Evolutionary conservation across 2,888 invertebrate species (phyloP).

Genomic region (Drosophila melanosoma): DNA sequence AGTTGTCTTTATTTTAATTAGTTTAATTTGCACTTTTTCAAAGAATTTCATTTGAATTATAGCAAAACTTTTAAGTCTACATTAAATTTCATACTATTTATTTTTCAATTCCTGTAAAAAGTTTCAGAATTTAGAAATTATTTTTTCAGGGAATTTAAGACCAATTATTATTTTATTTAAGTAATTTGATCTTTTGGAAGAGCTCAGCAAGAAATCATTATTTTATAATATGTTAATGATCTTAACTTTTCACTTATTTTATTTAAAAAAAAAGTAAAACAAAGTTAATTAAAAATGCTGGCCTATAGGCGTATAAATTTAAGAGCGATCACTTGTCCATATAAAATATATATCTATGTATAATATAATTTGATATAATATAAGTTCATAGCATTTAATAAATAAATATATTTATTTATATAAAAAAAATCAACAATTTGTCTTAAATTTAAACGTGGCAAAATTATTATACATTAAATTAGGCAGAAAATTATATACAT

Average conservation of each 20-base stretch:
- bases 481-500: not conserved
- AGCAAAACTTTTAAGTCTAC: not conserved
- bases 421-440: not conserved
- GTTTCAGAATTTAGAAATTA: not conserved
- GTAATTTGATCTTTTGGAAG: not conserved
- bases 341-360: not conserved
- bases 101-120: not conserved
- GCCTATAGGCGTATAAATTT: not conserved
- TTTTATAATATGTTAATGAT: not conserved
- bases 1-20: not conserved
- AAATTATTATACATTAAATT: not conserved
- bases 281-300: not conserved
- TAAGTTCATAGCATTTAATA: conserved; percentile 18
- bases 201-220: not conserved
- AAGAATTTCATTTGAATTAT: not conserved
- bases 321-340: not conserved
- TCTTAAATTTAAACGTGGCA: conserved; percentile 2
- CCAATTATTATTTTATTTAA: conserved; percentile 4
- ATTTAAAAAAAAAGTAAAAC: not conserved
- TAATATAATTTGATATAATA: not conserved
- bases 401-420: conserved; percentile 50
- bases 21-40: not conserved
- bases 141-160: not conserved
- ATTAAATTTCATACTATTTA: not conserved
- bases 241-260: not conserved